These are phyloP conservation scores for Rhinogobio ventralis DNA, from an alignment of 2,797 vertebrate genomes.

Conservation along the genomic window DNA sequence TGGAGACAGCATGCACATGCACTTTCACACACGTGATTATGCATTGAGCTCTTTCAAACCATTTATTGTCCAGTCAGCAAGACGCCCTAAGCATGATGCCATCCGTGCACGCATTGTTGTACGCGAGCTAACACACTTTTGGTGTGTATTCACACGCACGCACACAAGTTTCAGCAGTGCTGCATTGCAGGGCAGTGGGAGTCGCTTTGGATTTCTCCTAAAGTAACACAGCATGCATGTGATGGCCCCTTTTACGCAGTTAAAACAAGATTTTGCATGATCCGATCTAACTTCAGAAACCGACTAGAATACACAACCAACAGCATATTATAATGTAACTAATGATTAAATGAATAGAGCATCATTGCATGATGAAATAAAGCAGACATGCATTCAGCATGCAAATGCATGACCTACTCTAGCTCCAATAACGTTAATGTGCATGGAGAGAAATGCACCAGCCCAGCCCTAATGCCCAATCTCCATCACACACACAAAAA, in stretches of 20 bases:
- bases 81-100: conserved; percentile 34
- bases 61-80: conserved; percentile 46
- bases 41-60: conserved; percentile 18
- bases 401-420: conserved; percentile 33
- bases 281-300: neutral
- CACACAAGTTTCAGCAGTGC: conserved; percentile 69
- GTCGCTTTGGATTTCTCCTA: conserved; percentile 68
- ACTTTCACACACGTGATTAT: conserved; percentile 37
- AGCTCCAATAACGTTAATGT: conserved; percentile 46
- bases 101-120: conserved; percentile 2
- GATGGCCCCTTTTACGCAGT: conserved; percentile 7
- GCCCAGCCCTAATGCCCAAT: conserved; percentile 70
- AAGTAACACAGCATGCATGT: conserved; percentile 45
- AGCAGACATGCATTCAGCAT: neutral
- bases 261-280: neutral
- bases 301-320: neutral
- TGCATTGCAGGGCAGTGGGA: conserved; percentile 84
- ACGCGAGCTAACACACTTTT: conserved; percentile 15
- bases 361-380: neutral
- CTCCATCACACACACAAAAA: conserved; percentile 25
- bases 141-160: conserved; percentile 34
- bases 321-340: neutral
- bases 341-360: neutral
- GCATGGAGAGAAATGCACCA: conserved; percentile 62
- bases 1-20: conserved; percentile 25